Percentiles rank a stretch among this genome's conserved stretches.
Evolutionary conservation across 2,113 vertebrate genomes (phyloP).

Genomic region (Speoplatyrhinus poulsoni): DNA sequence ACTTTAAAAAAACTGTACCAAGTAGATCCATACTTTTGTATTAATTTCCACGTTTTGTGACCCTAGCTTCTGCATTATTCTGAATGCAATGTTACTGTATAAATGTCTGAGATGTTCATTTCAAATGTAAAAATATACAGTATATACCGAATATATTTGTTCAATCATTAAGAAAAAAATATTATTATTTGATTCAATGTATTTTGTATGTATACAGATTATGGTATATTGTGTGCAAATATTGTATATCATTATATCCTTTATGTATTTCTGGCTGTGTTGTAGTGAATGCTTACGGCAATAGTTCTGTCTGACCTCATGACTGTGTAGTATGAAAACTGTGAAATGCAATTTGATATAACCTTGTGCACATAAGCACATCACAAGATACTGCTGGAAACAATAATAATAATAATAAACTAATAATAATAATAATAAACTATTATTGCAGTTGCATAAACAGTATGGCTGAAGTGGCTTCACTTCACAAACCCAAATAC

Average conservation of each 20-base stretch:
- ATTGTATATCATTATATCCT: not conserved
- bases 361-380: slow-evolving; percentile 2
- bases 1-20: too few species aligned
- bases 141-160: too few species aligned
- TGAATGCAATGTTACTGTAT: too few species aligned
- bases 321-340: not conserved
- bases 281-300: too few species aligned
- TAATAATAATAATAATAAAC: too few species aligned
- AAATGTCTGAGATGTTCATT: too few species aligned
- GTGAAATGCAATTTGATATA: not conserved
- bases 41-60: too few species aligned
- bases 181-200: not conserved
- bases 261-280: too few species aligned
- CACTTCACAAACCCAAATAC: not conserved
- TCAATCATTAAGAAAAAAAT: not conserved
- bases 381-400: slow-evolving; percentile 18
- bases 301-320: not conserved
- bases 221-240: not conserved
- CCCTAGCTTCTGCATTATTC: too few species aligned
- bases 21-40: too few species aligned
- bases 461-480: not conserved
- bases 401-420: too few species aligned
- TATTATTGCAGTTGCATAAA: not conserved
- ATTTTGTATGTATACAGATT: not conserved
- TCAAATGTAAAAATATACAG: too few species aligned